A percentile compares a stretch with the other conserved stretches of the same genome.
Conservation (phyloP, 2,888 invertebrate species). For the Pterostichus niger region DNA sequence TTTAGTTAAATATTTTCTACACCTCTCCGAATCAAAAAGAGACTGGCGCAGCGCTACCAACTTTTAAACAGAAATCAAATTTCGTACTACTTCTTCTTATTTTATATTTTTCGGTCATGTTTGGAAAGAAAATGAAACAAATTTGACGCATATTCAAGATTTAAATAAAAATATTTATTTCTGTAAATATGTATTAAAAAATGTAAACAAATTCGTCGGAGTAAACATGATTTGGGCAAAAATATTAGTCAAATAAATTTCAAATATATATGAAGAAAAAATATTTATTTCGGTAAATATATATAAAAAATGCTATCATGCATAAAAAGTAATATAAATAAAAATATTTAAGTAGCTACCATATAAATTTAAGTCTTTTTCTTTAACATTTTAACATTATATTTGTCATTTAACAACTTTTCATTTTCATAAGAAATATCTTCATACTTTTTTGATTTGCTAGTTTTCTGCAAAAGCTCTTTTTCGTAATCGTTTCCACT, state of each 20-base stretch:
- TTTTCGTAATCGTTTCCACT: slow-evolving; percentile 72
- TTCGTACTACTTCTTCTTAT: neutral
- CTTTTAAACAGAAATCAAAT: neutral
- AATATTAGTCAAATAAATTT: neutral
- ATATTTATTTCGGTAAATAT: slow-evolving; percentile 49
- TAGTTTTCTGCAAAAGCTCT: slow-evolving; percentile 69
- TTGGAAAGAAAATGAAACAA: neutral
- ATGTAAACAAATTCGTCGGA: neutral
- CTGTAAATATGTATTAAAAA: too few species aligned
- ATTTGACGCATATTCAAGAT: neutral
- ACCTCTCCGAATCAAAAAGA: slow-evolving; percentile 57
- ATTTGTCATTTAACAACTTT: slow-evolving; percentile 62
- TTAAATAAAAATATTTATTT: neutral
- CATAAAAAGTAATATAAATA: slow-evolving; percentile 41
- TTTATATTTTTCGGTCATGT: neutral
- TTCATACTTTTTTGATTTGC: slow-evolving; percentile 66
- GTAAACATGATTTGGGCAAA: neutral
- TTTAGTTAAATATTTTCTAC: slow-evolving; percentile 67
- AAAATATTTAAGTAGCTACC: slow-evolving; percentile 47
- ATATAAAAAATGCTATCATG: neutral
- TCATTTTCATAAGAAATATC: slow-evolving; percentile 68
- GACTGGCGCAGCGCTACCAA: slow-evolving; percentile 47
- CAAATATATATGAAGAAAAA: slow-evolving; percentile 20
- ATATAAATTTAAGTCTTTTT: slow-evolving; percentile 54
- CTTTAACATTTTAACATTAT: slow-evolving; percentile 62